Evolutionary conservation across 2,797 vertebrate species (phyloP).

Genomic region (Lycodopsis pacificus): DNA sequence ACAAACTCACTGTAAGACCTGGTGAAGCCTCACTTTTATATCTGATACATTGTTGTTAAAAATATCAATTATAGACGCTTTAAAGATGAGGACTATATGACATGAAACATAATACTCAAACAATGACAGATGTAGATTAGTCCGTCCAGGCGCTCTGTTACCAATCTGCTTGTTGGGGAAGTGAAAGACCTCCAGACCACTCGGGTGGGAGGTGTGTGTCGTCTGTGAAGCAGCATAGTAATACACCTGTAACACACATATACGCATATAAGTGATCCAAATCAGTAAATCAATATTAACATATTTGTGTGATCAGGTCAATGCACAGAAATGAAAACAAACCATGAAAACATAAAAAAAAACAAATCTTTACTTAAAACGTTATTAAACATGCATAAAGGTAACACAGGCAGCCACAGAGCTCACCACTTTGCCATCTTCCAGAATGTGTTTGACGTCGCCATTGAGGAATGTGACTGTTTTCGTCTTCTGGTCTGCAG

Average conservation of each 20-base stretch:
- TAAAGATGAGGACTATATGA: background rate
- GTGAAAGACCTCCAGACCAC: slow-evolving; percentile 79
- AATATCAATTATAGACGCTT: background rate
- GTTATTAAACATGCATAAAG: background rate
- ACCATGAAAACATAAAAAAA: background rate
- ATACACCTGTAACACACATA: slow-evolving; percentile 77
- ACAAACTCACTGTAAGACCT: background rate
- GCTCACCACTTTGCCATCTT: slow-evolving; percentile 79
- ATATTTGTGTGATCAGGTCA: background rate
- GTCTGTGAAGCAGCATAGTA: slow-evolving; percentile 79
- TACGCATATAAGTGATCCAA: background rate
- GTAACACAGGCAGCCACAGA: background rate
- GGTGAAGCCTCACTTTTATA: background rate
- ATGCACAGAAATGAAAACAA: background rate
- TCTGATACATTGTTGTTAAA: background rate
- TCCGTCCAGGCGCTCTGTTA: slow-evolving; percentile 43
- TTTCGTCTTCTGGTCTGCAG: slow-evolving; percentile 70
- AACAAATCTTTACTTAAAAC: fast-evolving
- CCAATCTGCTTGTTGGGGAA: slow-evolving; percentile 87
- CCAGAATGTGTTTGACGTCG: slow-evolving; percentile 79
- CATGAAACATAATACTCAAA: background rate
- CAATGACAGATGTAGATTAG: too few species aligned
- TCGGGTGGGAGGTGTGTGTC: slow-evolving; percentile 76
- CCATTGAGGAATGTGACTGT: slow-evolving; percentile 78
- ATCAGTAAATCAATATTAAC: background rate